Conservation (phyloP, 2,888 invertebrate species). For the Chydorus sphaericus region DNA sequence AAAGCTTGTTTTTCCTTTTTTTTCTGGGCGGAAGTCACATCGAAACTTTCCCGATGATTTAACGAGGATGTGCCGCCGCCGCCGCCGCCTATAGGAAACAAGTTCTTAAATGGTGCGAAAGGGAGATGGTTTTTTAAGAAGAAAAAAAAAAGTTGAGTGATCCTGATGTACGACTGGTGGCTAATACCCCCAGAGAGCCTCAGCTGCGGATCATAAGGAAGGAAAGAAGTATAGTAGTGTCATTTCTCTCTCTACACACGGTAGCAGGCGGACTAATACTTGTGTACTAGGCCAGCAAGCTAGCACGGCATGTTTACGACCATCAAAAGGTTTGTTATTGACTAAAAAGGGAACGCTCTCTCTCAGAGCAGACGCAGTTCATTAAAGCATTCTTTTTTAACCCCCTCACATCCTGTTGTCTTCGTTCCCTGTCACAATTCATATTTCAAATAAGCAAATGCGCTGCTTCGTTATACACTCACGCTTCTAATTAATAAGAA, state of each 20-base stretch:
- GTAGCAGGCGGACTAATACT: too few species aligned
- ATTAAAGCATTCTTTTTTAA: conserved; percentile 2
- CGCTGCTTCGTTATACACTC: neutral
- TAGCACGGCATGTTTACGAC: neutral
- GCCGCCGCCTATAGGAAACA: neutral
- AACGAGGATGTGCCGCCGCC: neutral
- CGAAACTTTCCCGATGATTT: neutral
- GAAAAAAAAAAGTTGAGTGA: neutral
- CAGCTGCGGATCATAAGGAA: too few species aligned
- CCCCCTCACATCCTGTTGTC: conserved; percentile 2
- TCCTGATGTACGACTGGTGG: neutral
- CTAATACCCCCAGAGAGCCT: neutral
- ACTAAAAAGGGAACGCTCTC: neutral
- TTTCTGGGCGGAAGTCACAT: neutral
- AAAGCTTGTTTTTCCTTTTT: neutral
- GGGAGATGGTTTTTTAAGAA: neutral
- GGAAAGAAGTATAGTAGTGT: too few species aligned
- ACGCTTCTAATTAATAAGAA: neutral
- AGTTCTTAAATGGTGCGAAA: neutral
- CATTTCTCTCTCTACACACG: too few species aligned
- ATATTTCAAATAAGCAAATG: neutral
- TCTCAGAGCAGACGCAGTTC: neutral
- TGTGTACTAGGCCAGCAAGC: too few species aligned
- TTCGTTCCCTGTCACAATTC: conserved; percentile 1
- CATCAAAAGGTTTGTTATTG: neutral